A percentile compares a stretch with the other conserved stretches of the same genome.
phyloP scores from a whole-genome alignment of 2,113 vertebrate genomes.

The Oplegnathus fasciatus region DNA sequence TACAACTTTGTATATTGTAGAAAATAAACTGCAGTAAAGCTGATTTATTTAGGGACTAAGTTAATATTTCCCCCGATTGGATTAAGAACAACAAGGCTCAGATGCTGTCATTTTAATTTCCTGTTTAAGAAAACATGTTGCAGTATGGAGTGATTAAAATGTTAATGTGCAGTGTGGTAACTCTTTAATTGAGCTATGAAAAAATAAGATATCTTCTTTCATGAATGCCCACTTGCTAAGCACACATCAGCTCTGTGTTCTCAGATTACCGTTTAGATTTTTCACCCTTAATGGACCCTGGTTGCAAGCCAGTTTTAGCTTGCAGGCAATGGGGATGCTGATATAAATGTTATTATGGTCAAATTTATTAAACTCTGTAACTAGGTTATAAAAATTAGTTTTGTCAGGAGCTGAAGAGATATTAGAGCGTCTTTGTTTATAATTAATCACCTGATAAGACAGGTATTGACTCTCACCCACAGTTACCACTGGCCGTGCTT shows the following conservation, averaged over 20 bases:
- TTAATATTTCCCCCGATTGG: neutral
- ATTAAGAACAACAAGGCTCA: conserved; percentile 19
- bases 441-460: conserved; percentile 30
- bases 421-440: conserved; percentile 12
- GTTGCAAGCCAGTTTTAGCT: conserved; percentile 5
- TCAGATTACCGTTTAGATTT: neutral
- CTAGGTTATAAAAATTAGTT: conserved; percentile 22
- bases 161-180: conserved; percentile 4
- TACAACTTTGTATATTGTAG: neutral
- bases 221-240: neutral
- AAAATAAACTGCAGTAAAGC: neutral
- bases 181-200: conserved; percentile 29
- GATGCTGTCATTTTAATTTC: conserved; percentile 25
- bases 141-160: conserved; percentile 33
- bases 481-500: neutral
- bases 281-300: neutral
- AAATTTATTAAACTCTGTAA: conserved; percentile 32
- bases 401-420: neutral
- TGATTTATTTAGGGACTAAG: neutral
- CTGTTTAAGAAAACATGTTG: neutral
- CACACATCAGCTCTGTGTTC: conserved; percentile 4
- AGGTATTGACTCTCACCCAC: neutral
- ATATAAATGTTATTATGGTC: conserved; percentile 22
- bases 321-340: neutral
- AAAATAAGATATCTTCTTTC: conserved; percentile 32